Evolutionary conservation across 1,140 invertebrate species (phyloP).

Genomic region (Dysdera silvatica): DNA sequence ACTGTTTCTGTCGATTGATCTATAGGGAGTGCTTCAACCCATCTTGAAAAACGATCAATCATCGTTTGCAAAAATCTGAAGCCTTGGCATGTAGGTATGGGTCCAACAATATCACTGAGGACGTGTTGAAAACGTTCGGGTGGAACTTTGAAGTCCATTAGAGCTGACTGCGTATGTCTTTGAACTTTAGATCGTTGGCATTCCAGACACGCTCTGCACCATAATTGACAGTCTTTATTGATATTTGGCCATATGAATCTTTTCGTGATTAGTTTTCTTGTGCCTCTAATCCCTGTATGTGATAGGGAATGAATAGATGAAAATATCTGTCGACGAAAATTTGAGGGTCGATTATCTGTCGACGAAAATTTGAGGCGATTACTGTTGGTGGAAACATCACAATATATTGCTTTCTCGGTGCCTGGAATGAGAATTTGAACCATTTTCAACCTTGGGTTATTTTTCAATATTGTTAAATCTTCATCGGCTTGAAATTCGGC

Average conservation of each 20-base stretch:
- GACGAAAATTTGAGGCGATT: no score
- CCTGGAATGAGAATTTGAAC: background rate
- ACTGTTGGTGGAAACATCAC: constrained; percentile 6
- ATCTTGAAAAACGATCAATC: constrained; percentile 45
- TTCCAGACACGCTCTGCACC: background rate
- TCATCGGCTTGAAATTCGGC: constrained; percentile 8
- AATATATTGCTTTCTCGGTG: background rate
- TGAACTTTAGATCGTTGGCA: constrained; percentile 27
- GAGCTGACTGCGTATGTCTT: constrained; percentile 24
- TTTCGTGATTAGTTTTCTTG: no score
- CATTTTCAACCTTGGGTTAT: background rate
- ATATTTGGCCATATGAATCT: no score
- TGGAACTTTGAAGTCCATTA: background rate
- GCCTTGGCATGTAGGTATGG: constrained; percentile 40
- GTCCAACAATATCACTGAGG: constrained; percentile 49
- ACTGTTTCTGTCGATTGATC: constrained; percentile 41
- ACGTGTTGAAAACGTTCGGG: constrained; percentile 41
- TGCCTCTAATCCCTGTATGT: no score
- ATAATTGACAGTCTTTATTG: no score
- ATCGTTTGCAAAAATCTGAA: constrained; percentile 43
- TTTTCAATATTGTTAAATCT: background rate
- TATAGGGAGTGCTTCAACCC: constrained; percentile 44
- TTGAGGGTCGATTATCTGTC: constrained; percentile 15
- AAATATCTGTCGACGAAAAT: constrained; percentile 13
- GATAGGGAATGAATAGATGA: constrained; percentile 10